Base-by-base conservation (phyloP, 2,113 vertebrate species). In the Pimephales promelas region DNA sequence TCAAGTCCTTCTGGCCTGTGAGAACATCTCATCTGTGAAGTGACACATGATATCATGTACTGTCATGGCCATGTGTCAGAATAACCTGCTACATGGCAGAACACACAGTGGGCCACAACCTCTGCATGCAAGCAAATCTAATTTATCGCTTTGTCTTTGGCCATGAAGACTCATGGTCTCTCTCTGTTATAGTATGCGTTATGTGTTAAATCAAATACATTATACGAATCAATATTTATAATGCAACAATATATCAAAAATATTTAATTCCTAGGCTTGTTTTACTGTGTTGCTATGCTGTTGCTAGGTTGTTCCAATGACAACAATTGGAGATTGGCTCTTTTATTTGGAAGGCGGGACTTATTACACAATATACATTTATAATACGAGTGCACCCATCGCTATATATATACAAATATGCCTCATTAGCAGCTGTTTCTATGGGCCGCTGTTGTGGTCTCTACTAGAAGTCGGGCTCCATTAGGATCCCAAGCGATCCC, bases 41-140 rank as follows among this genome's bases (percentile, higher is more conserved):
- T 79, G 78, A 79, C 78, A 66, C 43, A 79, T 64, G 59, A 79
- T 79, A 64, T 81, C 45, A 81, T 81, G 79, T 70, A 34, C 13
- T 54, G 79, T 81, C 79, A 81, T 22, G 64, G 22, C 10, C 10
- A 36, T 0, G 43, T 66, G 76, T 62, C 36, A 10, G 16, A 62
- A 79, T 79, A 45, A 79, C 8, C n/a, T 18, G 57, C 76, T 28
- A 62, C 57, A 62, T 47, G 78, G 47, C 47, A 20, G 62, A 18
- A 81, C 79, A 81, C 16, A 22, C 64, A 22, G 20, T 52, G 45
- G 79, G 43, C 56, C 56, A 1, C 52, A 45, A 82, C 81, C 54
- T 56, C 79, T 5, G 24, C 16, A 20, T 81, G 28, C 10, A n/a
- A 56, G 49, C 64, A 54, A 70, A 81, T 81, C 49, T 0, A 81